These are phyloP conservation scores for Brachyrhaphis roseni DNA, from an alignment of 2,797 vertebrate genomes.

Conservation along the genomic window DNA sequence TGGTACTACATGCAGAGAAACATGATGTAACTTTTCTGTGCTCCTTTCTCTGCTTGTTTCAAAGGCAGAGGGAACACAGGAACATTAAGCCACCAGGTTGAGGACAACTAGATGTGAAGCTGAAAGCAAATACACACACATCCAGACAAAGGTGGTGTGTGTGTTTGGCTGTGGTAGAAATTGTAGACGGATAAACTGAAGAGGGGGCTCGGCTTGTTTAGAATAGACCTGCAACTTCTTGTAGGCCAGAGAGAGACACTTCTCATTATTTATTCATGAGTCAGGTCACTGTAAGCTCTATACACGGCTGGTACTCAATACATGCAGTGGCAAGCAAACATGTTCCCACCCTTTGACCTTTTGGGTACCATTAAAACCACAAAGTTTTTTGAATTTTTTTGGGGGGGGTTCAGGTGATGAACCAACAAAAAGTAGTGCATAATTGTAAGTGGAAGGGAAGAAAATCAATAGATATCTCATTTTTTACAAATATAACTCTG, in stretches of 20 bases:
- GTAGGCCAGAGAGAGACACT: slow-evolving; percentile 42
- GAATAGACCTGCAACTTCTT: slow-evolving; percentile 43
- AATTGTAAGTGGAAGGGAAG: not conserved
- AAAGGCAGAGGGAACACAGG: slow-evolving; percentile 51
- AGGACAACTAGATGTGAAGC: slow-evolving; percentile 45
- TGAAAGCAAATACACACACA: slow-evolving; percentile 26
- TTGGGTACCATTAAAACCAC: not conserved
- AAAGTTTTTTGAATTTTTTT: not conserved
- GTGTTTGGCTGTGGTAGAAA: slow-evolving; percentile 35
- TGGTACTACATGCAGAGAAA: slow-evolving; percentile 8
- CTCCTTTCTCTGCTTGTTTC: slow-evolving; percentile 43
- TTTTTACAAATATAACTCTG: not conserved
- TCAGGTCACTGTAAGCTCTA: slow-evolving; percentile 33
- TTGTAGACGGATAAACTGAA: slow-evolving; percentile 31
- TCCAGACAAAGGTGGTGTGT: slow-evolving; percentile 29
- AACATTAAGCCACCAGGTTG: slow-evolving; percentile 48
- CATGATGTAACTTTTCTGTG: slow-evolving; percentile 48
- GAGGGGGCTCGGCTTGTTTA: slow-evolving; percentile 55
- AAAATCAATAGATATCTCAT: not conserved
- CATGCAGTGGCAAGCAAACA: not conserved
- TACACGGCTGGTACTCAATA: slow-evolving; percentile 20
- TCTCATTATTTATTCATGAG: slow-evolving; percentile 46
- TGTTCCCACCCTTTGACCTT: not conserved
- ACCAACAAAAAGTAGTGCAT: not conserved
- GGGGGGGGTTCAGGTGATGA: not conserved